Evolutionary conservation across 2,797 vertebrate genomes (phyloP), one percentile per base, ranked within the genome.

Genomic region (Melanotaenia parkinsoni): DNA sequence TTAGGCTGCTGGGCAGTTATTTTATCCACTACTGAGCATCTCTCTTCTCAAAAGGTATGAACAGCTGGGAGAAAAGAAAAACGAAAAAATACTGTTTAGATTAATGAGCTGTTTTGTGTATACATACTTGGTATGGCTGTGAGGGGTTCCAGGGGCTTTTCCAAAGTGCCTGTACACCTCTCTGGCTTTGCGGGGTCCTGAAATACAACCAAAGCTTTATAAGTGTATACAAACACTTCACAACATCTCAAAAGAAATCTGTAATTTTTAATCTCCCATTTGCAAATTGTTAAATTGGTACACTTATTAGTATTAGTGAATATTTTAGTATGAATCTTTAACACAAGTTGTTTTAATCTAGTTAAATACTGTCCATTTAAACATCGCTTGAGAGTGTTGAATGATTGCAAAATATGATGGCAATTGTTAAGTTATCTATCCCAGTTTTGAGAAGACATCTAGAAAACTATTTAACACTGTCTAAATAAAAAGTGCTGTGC

Each of bases 141-240:
- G 97, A 20, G 97, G 97, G 40, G 96, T 97, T 90, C 97, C 96
- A 24, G 96, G 94, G 35, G 96, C 97, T 83, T 97, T 97, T 87
- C 97, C 97, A 28, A 98, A 98, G 89, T 98, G 96, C 85, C 96
- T 95, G 93, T 98, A 98, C 64, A 98, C 97, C 90, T 96, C 93
- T 75, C 97, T 94, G 83, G 76, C 96, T 92, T 98, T 98, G n/a
- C 96, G 96, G 63, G 97, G 97, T 79, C 96, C 96, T 97, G 69
- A 0, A 32, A 13, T 71, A 56, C 5, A 85, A 71, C 67, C 6
- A 63, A 3, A 35, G 1, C 3, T 24, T n/a, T 24, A 28, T 5
- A 58, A 14, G 0, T 4, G 51, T 0, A 35, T 4, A 37, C 3
- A 67, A 59, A 40, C 20, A 13, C 13, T 12, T 45, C 8, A 26